Conservation (phyloP, 2,113 vertebrate species). For the Sylvilagus bachmani region DNA sequence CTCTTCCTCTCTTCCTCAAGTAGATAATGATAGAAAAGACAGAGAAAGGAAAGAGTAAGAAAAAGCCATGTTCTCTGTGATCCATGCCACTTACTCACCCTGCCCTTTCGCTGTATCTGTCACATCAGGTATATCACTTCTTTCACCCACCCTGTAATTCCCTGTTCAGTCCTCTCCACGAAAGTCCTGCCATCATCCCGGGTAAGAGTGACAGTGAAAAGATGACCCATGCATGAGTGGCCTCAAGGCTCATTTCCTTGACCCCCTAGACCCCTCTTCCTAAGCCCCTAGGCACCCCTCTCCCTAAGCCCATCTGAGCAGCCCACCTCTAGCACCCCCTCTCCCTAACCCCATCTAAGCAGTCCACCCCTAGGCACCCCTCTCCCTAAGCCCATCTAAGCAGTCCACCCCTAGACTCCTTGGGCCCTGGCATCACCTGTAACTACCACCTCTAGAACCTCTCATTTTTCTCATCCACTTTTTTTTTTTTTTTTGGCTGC, state of each 20-base stretch:
- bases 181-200: conserved; percentile 6
- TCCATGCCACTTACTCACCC: neutral
- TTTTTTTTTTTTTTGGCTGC: neutral
- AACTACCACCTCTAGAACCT: neutral
- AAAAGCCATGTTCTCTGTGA: neutral
- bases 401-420: neutral
- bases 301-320: no score
- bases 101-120: neutral
- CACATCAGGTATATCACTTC: neutral
- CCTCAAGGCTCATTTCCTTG: neutral
- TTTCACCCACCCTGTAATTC: neutral
- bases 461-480: neutral
- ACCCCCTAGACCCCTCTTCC: no score
- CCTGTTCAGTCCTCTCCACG: neutral
- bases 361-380: no score
- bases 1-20: no score
- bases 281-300: no score
- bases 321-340: no score
- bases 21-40: no score
- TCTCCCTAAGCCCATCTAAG: neutral
- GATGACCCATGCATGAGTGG: neutral
- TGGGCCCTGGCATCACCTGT: neutral
- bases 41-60: neutral
- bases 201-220: neutral
- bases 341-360: no score